Evolutionary conservation across 2,113 vertebrate genomes (phyloP).

Genomic region (Atherinomorus stipes): DNA sequence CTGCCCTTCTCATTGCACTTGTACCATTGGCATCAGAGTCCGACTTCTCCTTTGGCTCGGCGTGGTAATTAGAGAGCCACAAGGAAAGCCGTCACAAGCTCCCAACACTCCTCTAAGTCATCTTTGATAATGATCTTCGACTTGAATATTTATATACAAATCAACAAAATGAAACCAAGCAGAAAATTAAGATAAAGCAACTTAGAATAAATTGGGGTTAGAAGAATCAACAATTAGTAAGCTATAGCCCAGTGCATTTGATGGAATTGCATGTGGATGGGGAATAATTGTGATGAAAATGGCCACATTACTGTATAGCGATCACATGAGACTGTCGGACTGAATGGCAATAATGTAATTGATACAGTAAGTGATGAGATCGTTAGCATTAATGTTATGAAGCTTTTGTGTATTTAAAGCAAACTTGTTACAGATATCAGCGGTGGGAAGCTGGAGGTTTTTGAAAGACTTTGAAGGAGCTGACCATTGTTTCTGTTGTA

Average conservation of each 20-base stretch:
- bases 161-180: slow-evolving; percentile 99
- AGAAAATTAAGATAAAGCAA: slow-evolving; percentile 99
- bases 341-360: slow-evolving; percentile 13
- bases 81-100: slow-evolving; percentile 60
- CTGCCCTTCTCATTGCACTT: slow-evolving; percentile 77
- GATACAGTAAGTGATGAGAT: slow-evolving; percentile 62
- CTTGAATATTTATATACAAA: slow-evolving; percentile 94
- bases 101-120: slow-evolving; percentile 79
- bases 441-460: neutral
- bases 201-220: slow-evolving; percentile 99
- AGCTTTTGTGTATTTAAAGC: neutral
- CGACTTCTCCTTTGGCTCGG: slow-evolving; percentile 69
- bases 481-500: too few species aligned
- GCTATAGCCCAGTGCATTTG: slow-evolving; percentile 96
- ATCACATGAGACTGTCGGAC: slow-evolving; percentile 5
- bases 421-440: neutral
- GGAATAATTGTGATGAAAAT: slow-evolving; percentile 78
- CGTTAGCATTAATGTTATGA: slow-evolving; percentile 48
- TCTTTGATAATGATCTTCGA: slow-evolving; percentile 95
- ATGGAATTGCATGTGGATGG: slow-evolving; percentile 78
- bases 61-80: slow-evolving; percentile 75
- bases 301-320: slow-evolving; percentile 42
- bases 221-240: slow-evolving; percentile 96
- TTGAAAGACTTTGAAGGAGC: too few species aligned
- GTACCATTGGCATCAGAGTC: slow-evolving; percentile 71